Percentiles rank a stretch among this genome's conserved stretches.
phyloP scores from a whole-genome alignment of 2,888 invertebrate genomes.

The Mechanitis mazaeus region DNA sequence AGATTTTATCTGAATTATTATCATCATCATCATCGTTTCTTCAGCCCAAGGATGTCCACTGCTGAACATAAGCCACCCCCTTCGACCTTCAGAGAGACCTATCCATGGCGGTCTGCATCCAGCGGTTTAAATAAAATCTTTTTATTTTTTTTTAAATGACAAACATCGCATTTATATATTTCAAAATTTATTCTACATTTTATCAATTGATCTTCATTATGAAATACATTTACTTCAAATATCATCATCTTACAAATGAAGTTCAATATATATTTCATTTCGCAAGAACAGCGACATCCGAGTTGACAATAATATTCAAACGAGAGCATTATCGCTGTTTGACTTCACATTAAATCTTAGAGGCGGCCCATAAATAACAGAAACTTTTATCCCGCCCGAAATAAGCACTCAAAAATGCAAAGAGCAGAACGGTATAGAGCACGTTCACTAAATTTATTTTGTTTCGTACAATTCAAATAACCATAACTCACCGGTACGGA shows the following conservation, averaged over 20 bases:
- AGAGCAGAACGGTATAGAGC: constrained; percentile 74
- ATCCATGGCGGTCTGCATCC: too few relatives aligned
- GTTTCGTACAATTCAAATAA: constrained; percentile 77
- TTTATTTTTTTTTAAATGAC: too few relatives aligned
- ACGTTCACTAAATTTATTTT: constrained; percentile 77
- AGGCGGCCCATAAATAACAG: constrained; percentile 70
- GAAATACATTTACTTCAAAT: too few relatives aligned
- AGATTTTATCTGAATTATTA: too few relatives aligned
- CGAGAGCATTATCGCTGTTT: constrained; percentile 73
- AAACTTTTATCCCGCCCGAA: constrained; percentile 75
- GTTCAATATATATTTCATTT: constrained; percentile 16
- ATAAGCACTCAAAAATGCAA: constrained; percentile 78
- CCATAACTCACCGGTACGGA: constrained; percentile 69
- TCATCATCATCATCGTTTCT: too few relatives aligned
- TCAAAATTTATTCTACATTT: too few relatives aligned
- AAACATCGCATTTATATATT: too few relatives aligned
- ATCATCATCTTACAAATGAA: constrained; percentile 13
- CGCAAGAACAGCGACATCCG: constrained; percentile 33
- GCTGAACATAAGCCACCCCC: too few relatives aligned
- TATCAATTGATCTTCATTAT: too few relatives aligned
- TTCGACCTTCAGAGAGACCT: too few relatives aligned
- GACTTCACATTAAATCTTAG: constrained; percentile 77
- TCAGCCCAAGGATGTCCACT: too few relatives aligned
- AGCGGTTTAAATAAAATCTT: too few relatives aligned
- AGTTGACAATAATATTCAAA: constrained; percentile 58